These are phyloP conservation scores for Pelobates cultripes DNA, from an alignment of 2,797 vertebrate genomes.

Conservation along the genomic window DNA sequence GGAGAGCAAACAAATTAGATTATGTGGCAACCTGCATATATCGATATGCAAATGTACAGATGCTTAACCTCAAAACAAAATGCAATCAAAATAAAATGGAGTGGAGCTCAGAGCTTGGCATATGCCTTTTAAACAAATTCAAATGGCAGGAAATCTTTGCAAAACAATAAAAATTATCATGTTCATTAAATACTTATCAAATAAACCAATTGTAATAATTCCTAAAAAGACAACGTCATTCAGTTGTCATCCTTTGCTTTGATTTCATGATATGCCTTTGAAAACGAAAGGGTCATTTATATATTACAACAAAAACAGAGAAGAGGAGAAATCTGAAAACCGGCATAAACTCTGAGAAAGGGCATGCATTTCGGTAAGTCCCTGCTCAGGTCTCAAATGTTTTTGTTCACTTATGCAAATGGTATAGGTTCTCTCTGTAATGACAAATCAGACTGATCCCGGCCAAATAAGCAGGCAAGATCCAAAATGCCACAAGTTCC, in stretches of 20 bases:
- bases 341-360: too few species aligned
- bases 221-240: too few species aligned
- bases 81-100: conserved; percentile 42
- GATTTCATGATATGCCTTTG: conserved; percentile 1
- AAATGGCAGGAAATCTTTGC: conserved; percentile 2
- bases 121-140: background rate
- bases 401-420: too few species aligned
- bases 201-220: background rate
- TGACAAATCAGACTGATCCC: too few species aligned
- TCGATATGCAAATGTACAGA: conserved; percentile 46
- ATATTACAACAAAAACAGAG: background rate
- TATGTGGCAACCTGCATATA: conserved; percentile 39
- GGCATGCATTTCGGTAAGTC: too few species aligned
- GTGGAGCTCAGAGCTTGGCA: background rate
- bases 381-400: too few species aligned
- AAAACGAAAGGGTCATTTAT: conserved; percentile 13
- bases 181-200: background rate
- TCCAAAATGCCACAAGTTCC: too few species aligned
- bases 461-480: too few species aligned
- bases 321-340: too few species aligned
- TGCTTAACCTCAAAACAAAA: conserved; percentile 44
- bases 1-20: conserved; percentile 42
- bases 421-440: too few species aligned
- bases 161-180: background rate
- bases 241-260: background rate